Percentiles rank a stretch among this genome's conserved stretches.
Conservation (phyloP, 2,113 vertebrate genomes). For the Ameiurus melas region DNA sequence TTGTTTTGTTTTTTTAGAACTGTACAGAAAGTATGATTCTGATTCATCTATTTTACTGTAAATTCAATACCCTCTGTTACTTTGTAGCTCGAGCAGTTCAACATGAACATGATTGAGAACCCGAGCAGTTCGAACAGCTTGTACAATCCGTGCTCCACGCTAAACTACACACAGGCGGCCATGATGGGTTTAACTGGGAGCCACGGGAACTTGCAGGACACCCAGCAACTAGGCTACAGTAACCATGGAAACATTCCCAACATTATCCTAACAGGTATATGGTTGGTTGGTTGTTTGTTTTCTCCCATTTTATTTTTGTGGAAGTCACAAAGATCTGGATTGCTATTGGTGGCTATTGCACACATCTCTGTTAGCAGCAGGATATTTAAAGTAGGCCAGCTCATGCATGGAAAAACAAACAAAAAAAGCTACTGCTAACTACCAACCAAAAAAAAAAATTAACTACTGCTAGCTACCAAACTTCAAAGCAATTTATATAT, state of each 20-base stretch:
- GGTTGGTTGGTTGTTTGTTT: not conserved
- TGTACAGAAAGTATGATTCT: not conserved
- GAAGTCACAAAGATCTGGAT: not conserved
- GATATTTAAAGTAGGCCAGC: not conserved
- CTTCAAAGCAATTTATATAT: too few relatives aligned
- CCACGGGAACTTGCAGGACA: slow-evolving; percentile 82
- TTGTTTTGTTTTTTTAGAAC: not conserved
- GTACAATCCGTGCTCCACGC: slow-evolving; percentile 91
- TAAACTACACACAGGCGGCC: slow-evolving; percentile 96
- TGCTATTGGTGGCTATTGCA: not conserved
- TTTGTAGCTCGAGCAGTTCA: slow-evolving; percentile 94
- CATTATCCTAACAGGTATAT: slow-evolving; percentile 95
- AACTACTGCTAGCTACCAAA: too few relatives aligned
- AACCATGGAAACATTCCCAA: slow-evolving; percentile 95
- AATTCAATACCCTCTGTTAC: slow-evolving; percentile 19
- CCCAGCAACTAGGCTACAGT: slow-evolving; percentile 85
- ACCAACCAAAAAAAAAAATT: too few relatives aligned
- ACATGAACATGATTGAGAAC: slow-evolving; percentile 98
- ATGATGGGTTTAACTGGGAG: slow-evolving; percentile 97
- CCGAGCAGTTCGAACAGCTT: slow-evolving; percentile 89
- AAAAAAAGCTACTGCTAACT: not conserved
- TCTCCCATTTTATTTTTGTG: not conserved
- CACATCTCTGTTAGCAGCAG: not conserved
- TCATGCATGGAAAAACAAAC: not conserved
- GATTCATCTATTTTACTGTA: not conserved